A percentile compares a stretch with the other conserved stretches of the same genome.
phyloP scores from a whole-genome alignment of 1,140 invertebrate genomes.

The Meloidogyne chitwoodi region DNA sequence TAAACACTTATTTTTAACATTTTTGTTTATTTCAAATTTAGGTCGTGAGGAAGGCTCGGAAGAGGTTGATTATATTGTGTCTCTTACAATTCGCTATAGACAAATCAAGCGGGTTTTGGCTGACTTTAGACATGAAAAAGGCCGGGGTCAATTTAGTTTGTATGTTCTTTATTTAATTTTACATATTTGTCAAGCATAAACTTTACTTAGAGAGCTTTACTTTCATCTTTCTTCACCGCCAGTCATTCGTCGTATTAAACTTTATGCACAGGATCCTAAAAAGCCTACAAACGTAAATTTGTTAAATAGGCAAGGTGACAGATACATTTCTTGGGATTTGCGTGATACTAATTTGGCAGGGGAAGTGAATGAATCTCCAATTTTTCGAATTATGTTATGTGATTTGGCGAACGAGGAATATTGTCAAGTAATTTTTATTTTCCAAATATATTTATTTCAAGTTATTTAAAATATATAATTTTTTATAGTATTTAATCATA shows the following conservation, averaged over 20 bases:
- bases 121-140: constrained; percentile 8
- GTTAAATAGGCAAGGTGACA: constrained; percentile 19
- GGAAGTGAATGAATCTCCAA: not conserved
- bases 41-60: constrained; percentile 10
- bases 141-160: constrained; percentile 8
- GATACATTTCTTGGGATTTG: constrained; percentile 18
- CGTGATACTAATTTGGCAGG: not conserved
- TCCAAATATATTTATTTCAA: not conserved
- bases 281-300: constrained; percentile 11
- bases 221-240: constrained; percentile 26
- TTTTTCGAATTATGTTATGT: not conserved
- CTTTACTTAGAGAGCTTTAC: constrained; percentile 25
- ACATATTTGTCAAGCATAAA: not conserved
- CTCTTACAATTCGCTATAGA: constrained; percentile 24
- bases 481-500: not conserved
- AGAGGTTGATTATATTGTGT: constrained; percentile 15
- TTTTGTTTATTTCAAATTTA: constrained; percentile 1
- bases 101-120: constrained; percentile 19
- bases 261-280: constrained; percentile 14
- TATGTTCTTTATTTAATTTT: constrained; percentile 5
- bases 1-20: not conserved
- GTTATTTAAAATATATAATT: not conserved
- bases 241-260: constrained; percentile 22
- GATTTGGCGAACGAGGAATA: constrained; percentile 2
- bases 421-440: constrained; percentile 18